Evolutionary conservation across 2,113 vertebrate genomes (phyloP).

Genomic region (Neodontobutis hainanensis): DNA sequence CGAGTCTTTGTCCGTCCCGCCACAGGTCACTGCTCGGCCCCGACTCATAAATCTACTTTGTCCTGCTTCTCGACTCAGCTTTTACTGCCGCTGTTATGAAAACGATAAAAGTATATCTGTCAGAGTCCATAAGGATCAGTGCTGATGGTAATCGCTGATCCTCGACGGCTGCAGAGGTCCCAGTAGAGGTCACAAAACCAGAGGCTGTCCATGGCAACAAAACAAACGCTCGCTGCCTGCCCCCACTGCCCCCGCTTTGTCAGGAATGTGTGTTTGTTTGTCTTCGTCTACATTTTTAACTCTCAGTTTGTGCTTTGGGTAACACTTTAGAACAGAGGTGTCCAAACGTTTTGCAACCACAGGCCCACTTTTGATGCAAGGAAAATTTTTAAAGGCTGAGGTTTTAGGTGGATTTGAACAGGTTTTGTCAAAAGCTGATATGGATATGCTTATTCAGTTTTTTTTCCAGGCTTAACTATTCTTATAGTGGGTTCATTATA

Average conservation of each 20-base stretch:
- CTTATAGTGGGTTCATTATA: no score
- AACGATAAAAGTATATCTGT: slow-evolving; percentile 24
- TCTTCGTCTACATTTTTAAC: slow-evolving; percentile 12
- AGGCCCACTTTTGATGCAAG: no score
- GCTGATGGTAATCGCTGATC: slow-evolving; percentile 56
- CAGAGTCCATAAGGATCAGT: slow-evolving; percentile 34
- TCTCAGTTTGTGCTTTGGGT: not conserved
- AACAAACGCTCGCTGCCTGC: slow-evolving; percentile 34
- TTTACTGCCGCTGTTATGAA: slow-evolving; percentile 6
- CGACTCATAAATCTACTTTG: slow-evolving; percentile 55
- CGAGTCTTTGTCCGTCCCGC: not conserved
- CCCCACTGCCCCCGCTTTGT: slow-evolving; percentile 16
- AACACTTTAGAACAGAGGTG: no score
- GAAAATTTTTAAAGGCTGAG: no score
- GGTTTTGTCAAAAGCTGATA: no score
- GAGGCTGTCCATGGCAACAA: slow-evolving; percentile 7
- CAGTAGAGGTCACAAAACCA: slow-evolving; percentile 15
- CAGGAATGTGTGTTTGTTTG: slow-evolving; percentile 64
- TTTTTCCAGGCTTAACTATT: no score
- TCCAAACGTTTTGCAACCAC: no score
- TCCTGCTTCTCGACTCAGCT: slow-evolving; percentile 22
- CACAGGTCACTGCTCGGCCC: slow-evolving; percentile 53
- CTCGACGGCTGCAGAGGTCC: slow-evolving; percentile 41
- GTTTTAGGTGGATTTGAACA: no score
- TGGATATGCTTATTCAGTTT: no score